A percentile compares a stretch with the other conserved stretches of the same genome.
Evolutionary conservation across 1,140 invertebrate genomes (phyloP).

Genomic region (Drosophila kikkawai): DNA sequence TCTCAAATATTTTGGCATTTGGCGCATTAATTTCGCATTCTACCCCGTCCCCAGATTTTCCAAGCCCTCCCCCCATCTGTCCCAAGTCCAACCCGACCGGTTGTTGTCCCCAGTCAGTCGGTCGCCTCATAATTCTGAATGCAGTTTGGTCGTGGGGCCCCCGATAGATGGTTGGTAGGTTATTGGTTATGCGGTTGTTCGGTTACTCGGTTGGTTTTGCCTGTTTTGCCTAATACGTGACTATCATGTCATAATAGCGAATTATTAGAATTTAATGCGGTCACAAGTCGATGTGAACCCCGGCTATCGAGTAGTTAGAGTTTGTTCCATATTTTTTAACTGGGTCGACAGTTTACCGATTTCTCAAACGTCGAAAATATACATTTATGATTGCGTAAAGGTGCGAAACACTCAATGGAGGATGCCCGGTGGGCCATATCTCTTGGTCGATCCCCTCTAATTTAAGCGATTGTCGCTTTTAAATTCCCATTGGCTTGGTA

Average conservation of each 20-base stretch:
- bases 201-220: constrained; percentile 39
- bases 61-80: neutral
- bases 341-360: constrained; percentile 30
- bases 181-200: constrained; percentile 33
- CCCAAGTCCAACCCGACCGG: constrained; percentile 41
- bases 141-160: constrained; percentile 60
- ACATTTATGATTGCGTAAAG: constrained; percentile 34
- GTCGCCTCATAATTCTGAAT: constrained; percentile 76
- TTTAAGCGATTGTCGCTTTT: constrained; percentile 38
- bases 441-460: constrained; percentile 4
- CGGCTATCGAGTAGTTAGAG: constrained; percentile 7
- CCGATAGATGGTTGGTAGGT: constrained; percentile 37
- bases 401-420: constrained; percentile 56
- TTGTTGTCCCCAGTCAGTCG: constrained; percentile 54
- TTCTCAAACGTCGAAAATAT: constrained; percentile 5
- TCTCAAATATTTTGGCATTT: constrained; percentile 80
- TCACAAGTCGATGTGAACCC: constrained; percentile 41
- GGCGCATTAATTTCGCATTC: constrained; percentile 75
- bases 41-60: constrained; percentile 19
- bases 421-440: constrained; percentile 23
- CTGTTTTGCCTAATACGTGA: constrained; percentile 79
- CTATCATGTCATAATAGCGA: constrained; percentile 83
- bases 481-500: constrained; percentile 40
- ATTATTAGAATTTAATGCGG: constrained; percentile 83
- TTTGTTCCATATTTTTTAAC: constrained; percentile 36